These are phyloP conservation scores for Microtus montanus DNA, from an alignment of 2,113 vertebrate species.

Conservation along the genomic window DNA sequence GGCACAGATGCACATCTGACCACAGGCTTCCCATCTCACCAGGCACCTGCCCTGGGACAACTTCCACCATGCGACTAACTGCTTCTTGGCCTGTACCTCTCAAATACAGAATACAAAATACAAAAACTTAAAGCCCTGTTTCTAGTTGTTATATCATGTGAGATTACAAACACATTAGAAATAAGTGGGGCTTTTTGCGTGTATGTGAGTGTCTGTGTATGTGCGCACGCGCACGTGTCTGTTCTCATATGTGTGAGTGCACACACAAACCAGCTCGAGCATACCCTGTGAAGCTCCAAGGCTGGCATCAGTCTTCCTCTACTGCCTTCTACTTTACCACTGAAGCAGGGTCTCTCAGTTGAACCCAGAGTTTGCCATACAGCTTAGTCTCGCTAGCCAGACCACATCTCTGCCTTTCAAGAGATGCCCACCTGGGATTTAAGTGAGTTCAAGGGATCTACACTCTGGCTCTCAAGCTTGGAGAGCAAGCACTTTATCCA, in stretches of 20 bases:
- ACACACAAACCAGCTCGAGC: not conserved
- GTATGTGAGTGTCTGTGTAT: not conserved
- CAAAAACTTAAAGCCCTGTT: constrained; percentile 18
- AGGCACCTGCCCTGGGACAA: not conserved
- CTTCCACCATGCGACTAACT: not conserved
- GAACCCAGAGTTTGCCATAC: not conserved
- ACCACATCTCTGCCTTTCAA: not conserved
- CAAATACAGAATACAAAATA: not conserved
- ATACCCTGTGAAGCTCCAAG: not conserved
- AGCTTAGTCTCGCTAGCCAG: not conserved
- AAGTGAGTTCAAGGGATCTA: not conserved
- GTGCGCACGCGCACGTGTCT: not conserved
- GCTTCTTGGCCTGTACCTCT: not conserved
- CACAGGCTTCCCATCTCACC: not conserved
- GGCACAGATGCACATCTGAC: not conserved
- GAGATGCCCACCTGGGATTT: not conserved
- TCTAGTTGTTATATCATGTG: not conserved
- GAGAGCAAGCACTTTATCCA: not conserved
- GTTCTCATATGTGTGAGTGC: not conserved
- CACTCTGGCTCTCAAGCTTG: not conserved
- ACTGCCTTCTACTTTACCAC: not conserved
- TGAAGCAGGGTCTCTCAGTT: not conserved
- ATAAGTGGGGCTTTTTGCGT: not conserved
- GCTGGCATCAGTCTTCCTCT: not conserved
- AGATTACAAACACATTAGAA: constrained; percentile 17